phyloP scores from a whole-genome alignment of 2,113 vertebrate species.

The Cyphomyrus discorhynchus region DNA sequence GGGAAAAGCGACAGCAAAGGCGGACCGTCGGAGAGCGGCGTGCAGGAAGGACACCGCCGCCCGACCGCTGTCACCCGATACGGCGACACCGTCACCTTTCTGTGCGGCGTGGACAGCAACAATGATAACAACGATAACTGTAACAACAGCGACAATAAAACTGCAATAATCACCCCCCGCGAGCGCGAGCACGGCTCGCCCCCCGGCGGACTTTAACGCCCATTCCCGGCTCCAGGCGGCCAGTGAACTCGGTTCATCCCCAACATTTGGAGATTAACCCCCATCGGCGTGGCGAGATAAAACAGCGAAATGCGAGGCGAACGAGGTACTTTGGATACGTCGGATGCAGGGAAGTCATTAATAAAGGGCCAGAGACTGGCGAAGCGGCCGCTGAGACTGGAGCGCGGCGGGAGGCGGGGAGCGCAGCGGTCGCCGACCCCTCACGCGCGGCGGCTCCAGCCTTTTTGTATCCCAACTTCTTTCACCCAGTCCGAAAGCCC shows the following conservation, averaged over 20 bases:
- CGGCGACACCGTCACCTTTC: not conserved
- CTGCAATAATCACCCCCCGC: not conserved
- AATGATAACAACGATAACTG: not conserved
- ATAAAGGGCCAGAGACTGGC: not conserved
- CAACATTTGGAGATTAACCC: not conserved
- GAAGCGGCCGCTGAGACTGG: not conserved
- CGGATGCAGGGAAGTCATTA: not conserved
- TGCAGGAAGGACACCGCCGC: not conserved
- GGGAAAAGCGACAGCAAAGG: not conserved
- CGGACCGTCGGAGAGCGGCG: not conserved
- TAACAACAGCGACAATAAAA: not conserved
- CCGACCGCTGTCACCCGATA: not conserved
- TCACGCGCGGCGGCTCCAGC: conserved; percentile 28
- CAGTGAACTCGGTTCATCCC: not conserved
- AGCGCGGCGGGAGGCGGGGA: not conserved
- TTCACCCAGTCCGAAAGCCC: conserved; percentile 56
- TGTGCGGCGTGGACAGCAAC: not conserved
- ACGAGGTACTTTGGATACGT: not conserved
- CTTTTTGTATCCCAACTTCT: conserved; percentile 64
- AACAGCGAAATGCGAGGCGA: not conserved
- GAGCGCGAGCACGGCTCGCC: not conserved
- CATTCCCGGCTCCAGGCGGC: not conserved
- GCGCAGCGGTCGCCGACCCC: conserved; percentile 27
- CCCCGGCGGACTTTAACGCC: not conserved
- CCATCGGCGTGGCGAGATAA: not conserved